Conservation (phyloP, 2,888 invertebrate genomes). For the Temnothorax unifasciatus region DNA sequence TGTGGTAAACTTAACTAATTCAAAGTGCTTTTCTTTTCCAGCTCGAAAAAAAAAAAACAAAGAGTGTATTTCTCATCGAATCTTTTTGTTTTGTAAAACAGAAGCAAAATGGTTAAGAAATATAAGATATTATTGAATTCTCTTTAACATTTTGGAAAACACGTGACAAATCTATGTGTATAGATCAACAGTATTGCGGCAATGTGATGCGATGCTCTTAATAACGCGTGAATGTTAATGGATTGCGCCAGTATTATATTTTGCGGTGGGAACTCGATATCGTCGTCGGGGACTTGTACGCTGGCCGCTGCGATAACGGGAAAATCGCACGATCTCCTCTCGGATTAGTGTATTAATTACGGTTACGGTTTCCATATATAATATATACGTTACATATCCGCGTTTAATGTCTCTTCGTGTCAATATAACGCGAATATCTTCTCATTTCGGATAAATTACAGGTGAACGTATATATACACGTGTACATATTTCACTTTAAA, state of each 20-base stretch:
- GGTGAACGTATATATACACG: background rate
- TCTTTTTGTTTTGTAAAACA: background rate
- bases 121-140: background rate
- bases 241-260: slow-evolving; percentile 30
- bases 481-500: background rate
- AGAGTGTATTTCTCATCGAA: background rate
- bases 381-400: background rate
- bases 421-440: slow-evolving; percentile 32
- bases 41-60: background rate
- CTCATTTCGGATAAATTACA: slow-evolving; percentile 21
- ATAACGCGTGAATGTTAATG: slow-evolving; percentile 49
- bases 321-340: slow-evolving; percentile 53
- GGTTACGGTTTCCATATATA: slow-evolving; percentile 38
- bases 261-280: slow-evolving; percentile 42
- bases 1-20: background rate
- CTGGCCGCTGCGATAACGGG: slow-evolving; percentile 48
- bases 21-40: background rate
- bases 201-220: slow-evolving; percentile 41
- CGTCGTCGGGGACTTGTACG: slow-evolving; percentile 40
- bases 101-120: background rate
- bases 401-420: slow-evolving; percentile 34
- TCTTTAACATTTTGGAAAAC: background rate
- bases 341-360: slow-evolving; percentile 58
- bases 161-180: slow-evolving; percentile 15
- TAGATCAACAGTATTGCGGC: slow-evolving; percentile 1